phyloP scores from a whole-genome alignment of 2,888 invertebrate genomes.

The Molanna angustata region DNA sequence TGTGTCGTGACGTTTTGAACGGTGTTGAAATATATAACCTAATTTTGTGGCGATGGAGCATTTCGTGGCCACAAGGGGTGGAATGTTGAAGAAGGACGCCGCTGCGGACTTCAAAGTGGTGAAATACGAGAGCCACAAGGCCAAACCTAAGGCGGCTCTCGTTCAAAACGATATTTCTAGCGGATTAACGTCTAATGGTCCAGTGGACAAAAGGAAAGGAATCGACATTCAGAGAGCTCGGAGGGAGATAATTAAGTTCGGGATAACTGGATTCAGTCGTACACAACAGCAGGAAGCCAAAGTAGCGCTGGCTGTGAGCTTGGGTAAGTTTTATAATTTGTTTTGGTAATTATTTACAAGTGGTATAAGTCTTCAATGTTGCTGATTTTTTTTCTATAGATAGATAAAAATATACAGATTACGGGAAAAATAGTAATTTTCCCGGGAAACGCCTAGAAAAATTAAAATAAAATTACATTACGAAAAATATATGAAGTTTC shows the following conservation, averaged over 20 bases:
- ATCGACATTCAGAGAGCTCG: conserved; percentile 73
- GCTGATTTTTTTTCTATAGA: too few relatives aligned
- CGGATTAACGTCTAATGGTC: not conserved
- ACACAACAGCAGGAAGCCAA: conserved; percentile 75
- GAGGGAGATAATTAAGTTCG: conserved; percentile 82
- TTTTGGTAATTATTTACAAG: too few relatives aligned
- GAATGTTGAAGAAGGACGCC: conserved; percentile 12
- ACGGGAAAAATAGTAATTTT: too few relatives aligned
- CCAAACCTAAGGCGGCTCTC: conserved; percentile 14
- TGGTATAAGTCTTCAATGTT: too few relatives aligned
- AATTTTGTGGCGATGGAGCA: too few relatives aligned
- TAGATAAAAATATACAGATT: too few relatives aligned
- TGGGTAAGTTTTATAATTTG: conserved; percentile 65
- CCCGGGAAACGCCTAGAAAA: too few relatives aligned
- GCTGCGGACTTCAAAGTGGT: conserved; percentile 23
- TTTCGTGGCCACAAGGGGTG: conserved; percentile 20
- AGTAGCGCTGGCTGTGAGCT: conserved; percentile 70
- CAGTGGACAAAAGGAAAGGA: conserved; percentile 43
- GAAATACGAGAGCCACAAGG: conserved; percentile 22
- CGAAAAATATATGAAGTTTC: too few relatives aligned
- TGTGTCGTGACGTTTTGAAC: too few relatives aligned
- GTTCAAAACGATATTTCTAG: too few relatives aligned
- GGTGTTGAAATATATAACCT: too few relatives aligned
- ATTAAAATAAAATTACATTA: too few relatives aligned
- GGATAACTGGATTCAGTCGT: conserved; percentile 71